Evolutionary conservation across 2,888 invertebrate species (phyloP), one percentile per base, ranked within the genome.

Genomic region (Allacma fusca): DNA sequence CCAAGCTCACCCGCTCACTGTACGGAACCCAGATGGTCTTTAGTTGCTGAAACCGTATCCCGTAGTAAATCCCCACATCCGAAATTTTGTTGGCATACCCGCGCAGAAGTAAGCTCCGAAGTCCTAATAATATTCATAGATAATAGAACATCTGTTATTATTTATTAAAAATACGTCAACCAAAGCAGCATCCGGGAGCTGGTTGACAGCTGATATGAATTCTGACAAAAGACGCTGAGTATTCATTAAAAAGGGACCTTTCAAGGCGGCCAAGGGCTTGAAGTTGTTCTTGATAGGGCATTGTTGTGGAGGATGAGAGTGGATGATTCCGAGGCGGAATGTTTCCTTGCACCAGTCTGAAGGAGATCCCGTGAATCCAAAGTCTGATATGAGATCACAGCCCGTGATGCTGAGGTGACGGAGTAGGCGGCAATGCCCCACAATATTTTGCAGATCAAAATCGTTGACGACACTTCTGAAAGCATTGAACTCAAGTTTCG

Each of bases 21-120:
- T 75, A 81, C 1, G 81, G 81, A 23, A 81, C 59, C 50, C 77
- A 77, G 5, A 78, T 64, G 12, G 44, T 74, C 44, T 76, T 67
- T 9, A 81, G 68, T 21, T 80, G 79, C 19, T 34, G 23, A 24
- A 81, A 80, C 24, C 29, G 34, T 23, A 81, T 26, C 13, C 78
- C 81, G 40, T 77, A 79, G n/a, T 70, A 75, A 29, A 81, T 70
- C 19, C 81, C 80, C 28, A 80, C 79, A 64, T 81, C 81, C 5
- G 81, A 79, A 23, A 81, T 70, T 4, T 50, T 40, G 40, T 40
- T 28, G 40, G 70, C 57, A 50, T 62, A 29, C 43, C 81, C 81
- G 16, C 72, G 40, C n/a, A 80, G 40, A 16, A 77, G 26, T 12
- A 81, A 44, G 34, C 68, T 72, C n/a, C 44, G 28, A 4, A 80